Percentiles rank a stretch among this genome's conserved stretches.
Evolutionary conservation across 2,888 invertebrate species (phyloP).

Genomic region (Scaptomyza reducta): DNA sequence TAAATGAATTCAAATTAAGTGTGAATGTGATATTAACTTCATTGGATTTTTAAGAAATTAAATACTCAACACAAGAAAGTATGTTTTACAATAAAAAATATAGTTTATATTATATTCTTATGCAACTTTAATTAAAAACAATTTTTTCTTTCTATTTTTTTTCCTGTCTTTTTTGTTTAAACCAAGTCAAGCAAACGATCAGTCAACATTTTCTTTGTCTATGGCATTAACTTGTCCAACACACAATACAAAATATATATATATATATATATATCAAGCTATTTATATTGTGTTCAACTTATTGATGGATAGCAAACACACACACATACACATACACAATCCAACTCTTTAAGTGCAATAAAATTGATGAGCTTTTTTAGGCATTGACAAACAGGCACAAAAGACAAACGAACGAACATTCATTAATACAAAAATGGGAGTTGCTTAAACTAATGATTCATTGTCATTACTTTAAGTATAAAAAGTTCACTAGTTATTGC

Average conservation of each 20-base stretch:
- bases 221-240: conserved; percentile 36
- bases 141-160: not conserved
- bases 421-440: not conserved
- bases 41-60: too few species aligned
- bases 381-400: conserved; percentile 12
- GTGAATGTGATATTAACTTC: too few species aligned
- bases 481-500: conserved; percentile 2
- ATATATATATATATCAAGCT: conserved; percentile 8
- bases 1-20: too few species aligned
- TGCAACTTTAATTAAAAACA: not conserved
- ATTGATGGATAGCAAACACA: conserved; percentile 45
- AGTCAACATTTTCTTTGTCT: conserved; percentile 29
- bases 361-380: conserved; percentile 43
- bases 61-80: too few species aligned
- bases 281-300: conserved; percentile 19
- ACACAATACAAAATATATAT: conserved; percentile 11
- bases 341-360: conserved; percentile 21
- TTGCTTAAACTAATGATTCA: conserved; percentile 5
- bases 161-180: not conserved
- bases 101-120: not conserved
- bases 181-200: conserved; percentile 29
- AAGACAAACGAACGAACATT: not conserved
- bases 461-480: not conserved
- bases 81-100: too few species aligned
- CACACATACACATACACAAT: conserved; percentile 1